Percentiles rank a stretch among this genome's conserved stretches.
phyloP scores from a whole-genome alignment of 2,888 invertebrate genomes.

The Lepidochitona cinerea region DNA sequence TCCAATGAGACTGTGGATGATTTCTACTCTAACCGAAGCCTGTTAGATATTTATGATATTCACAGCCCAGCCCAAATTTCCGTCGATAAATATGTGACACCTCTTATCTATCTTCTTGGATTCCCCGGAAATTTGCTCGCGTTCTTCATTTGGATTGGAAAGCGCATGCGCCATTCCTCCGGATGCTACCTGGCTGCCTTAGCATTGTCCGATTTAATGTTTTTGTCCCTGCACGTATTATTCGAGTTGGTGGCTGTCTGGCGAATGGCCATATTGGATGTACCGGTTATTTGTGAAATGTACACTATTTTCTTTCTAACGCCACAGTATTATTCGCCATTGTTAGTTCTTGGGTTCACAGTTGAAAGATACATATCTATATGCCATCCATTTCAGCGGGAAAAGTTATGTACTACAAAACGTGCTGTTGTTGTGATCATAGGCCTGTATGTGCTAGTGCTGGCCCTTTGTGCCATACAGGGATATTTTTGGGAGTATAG shows the following conservation, averaged over 20 bases:
- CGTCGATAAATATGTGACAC: slow-evolving; percentile 61
- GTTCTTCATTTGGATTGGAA: slow-evolving; percentile 67
- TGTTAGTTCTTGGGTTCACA: slow-evolving; percentile 68
- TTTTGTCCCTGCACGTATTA: slow-evolving; percentile 62
- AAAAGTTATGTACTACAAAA: slow-evolving; percentile 60
- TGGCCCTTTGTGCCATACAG: slow-evolving; percentile 59
- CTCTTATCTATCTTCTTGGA: slow-evolving; percentile 65
- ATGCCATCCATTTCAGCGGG: slow-evolving; percentile 68
- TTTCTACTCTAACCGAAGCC: not conserved
- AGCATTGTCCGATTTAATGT: slow-evolving; percentile 65
- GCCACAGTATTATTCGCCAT: slow-evolving; percentile 65
- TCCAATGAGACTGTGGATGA: too few species aligned
- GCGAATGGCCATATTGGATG: slow-evolving; percentile 47
- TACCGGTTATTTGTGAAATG: slow-evolving; percentile 61
- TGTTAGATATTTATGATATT: not conserved
- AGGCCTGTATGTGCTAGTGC: slow-evolving; percentile 45
- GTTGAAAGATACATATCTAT: slow-evolving; percentile 69
- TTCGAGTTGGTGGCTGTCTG: slow-evolving; percentile 62
- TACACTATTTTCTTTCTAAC: slow-evolving; percentile 64
- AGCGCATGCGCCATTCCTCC: slow-evolving; percentile 68
- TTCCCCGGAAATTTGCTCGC: slow-evolving; percentile 69
- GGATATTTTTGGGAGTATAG: slow-evolving; percentile 65
- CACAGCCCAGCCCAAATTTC: slow-evolving; percentile 12
- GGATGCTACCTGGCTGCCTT: slow-evolving; percentile 69
- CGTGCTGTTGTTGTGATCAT: slow-evolving; percentile 59